A percentile compares a stretch with the other conserved stretches of the same genome.
Conservation (phyloP, 2,797 vertebrate species). For the Sciaenops ocellatus region DNA sequence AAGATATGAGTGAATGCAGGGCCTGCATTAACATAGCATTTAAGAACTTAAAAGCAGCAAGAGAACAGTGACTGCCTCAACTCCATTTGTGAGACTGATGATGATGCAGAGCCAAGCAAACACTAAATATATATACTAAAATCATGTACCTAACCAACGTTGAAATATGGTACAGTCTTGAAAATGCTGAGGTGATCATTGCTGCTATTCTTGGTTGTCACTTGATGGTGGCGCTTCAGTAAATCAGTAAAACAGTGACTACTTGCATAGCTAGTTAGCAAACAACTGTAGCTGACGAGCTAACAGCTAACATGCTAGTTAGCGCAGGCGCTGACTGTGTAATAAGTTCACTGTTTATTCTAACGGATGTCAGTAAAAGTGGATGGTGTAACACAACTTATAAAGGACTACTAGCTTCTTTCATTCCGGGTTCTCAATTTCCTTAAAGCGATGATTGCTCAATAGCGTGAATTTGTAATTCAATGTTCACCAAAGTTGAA, state of each 20-base stretch:
- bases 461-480: background rate
- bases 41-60: constrained; percentile 57
- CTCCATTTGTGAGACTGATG: constrained; percentile 55
- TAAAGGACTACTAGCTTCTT: background rate
- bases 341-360: background rate
- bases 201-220: background rate
- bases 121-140: constrained; percentile 1
- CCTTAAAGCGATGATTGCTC: background rate
- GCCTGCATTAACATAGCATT: constrained; percentile 67
- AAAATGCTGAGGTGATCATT: background rate
- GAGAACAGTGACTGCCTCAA: constrained; percentile 18
- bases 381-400: background rate
- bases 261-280: background rate
- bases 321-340: background rate
- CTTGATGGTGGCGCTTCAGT: background rate
- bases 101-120: constrained; percentile 45
- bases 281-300: background rate
- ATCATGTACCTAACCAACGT: background rate
- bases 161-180: background rate
- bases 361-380: background rate
- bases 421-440: background rate
- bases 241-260: background rate
- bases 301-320: background rate
- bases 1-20: constrained; percentile 74
- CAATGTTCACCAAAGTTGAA: background rate